These are phyloP conservation scores for Eidolon dupreanum DNA, from an alignment of 2,797 vertebrate genomes.

Conservation along the genomic window DNA sequence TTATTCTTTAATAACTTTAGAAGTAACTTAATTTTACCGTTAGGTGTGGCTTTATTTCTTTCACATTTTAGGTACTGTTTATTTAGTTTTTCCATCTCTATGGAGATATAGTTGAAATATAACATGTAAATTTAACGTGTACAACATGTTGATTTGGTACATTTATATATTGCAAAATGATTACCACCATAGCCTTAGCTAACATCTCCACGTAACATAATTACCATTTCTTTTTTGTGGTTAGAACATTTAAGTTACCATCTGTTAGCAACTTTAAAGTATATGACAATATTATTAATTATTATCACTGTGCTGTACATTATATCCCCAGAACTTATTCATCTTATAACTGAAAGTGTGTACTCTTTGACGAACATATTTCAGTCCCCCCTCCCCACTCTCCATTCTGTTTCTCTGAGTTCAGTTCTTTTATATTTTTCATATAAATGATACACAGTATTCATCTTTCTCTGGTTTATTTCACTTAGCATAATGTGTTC, in stretches of 20 bases:
- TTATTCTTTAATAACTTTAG: background rate
- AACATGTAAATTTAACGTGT: background rate
- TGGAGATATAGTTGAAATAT: background rate
- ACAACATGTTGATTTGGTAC: background rate
- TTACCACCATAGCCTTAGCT: background rate
- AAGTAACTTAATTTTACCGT: slow-evolving; percentile 47
- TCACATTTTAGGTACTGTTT: background rate
- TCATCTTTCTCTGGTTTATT: background rate
- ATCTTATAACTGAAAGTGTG: background rate
- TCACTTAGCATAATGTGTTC: background rate
- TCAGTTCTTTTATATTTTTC: background rate
- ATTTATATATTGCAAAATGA: background rate
- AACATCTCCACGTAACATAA: background rate
- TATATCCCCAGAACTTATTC: background rate
- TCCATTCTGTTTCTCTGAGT: background rate
- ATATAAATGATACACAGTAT: background rate
- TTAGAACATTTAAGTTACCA: background rate
- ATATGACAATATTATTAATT: background rate
- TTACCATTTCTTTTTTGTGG: background rate
- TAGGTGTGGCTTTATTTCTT: slow-evolving; percentile 48
- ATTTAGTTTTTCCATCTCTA: background rate
- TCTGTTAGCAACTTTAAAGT: background rate
- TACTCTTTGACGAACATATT: background rate
- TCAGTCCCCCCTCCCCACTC: accelerated
- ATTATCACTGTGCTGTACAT: background rate